Conservation (phyloP, 2,113 vertebrate genomes). For the Corynorhinus townsendii region DNA sequence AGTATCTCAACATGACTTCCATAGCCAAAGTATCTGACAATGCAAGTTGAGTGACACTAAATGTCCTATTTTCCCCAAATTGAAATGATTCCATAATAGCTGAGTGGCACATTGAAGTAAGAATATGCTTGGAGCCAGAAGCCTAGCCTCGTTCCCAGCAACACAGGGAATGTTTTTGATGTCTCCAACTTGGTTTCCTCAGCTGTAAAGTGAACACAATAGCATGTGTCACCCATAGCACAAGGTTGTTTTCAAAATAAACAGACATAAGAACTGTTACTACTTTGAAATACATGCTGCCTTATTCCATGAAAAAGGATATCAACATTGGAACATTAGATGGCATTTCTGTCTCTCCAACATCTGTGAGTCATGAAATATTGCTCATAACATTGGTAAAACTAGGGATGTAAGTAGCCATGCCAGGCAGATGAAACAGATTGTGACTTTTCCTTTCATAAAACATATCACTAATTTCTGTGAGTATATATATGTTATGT, state of each 20-base stretch:
- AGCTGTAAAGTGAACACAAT: not conserved
- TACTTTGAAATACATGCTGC: not conserved
- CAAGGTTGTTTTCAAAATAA: not conserved
- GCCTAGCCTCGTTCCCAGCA: not conserved
- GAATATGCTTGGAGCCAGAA: not conserved
- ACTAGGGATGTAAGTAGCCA: not conserved
- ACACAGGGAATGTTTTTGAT: not conserved
- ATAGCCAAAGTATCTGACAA: not conserved
- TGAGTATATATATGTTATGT: not conserved
- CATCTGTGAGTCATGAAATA: not conserved
- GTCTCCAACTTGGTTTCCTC: not conserved
- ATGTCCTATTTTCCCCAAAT: not conserved
- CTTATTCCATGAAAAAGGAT: not conserved
- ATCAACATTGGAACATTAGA: not conserved
- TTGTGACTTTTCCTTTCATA: not conserved
- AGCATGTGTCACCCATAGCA: rapidly evolving
- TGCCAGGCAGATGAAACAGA: not conserved
- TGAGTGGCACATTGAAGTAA: not conserved
- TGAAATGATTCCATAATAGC: not conserved
- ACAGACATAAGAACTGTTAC: not conserved
- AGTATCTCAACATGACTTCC: not conserved
- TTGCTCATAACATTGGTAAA: not conserved
- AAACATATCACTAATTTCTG: not conserved
- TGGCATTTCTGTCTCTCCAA: not conserved
- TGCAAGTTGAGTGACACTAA: not conserved